Evolutionary conservation across 2,888 invertebrate genomes (phyloP).

Genomic region (Hesperia comma): DNA sequence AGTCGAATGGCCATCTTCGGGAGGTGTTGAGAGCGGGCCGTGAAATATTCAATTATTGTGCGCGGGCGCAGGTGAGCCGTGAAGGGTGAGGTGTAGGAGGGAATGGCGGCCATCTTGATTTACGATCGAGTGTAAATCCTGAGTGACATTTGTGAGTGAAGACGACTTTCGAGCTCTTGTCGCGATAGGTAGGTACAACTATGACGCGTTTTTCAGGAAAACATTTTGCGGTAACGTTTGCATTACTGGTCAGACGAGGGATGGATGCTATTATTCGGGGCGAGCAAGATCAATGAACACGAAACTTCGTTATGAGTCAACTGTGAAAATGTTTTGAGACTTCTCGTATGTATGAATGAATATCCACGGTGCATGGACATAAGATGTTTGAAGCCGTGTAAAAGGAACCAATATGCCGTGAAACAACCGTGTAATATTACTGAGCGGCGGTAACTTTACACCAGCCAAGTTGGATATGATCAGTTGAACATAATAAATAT

Average conservation of each 20-base stretch:
- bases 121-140: slow-evolving; percentile 80
- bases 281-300: slow-evolving; percentile 52
- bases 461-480: slow-evolving; percentile 28
- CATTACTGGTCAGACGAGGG: slow-evolving; percentile 51
- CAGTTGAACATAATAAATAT: slow-evolving; percentile 4
- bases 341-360: slow-evolving; percentile 1
- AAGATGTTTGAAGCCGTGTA: slow-evolving; percentile 18
- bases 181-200: slow-evolving; percentile 56
- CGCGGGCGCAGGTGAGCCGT: slow-evolving; percentile 73
- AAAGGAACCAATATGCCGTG: slow-evolving; percentile 31
- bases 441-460: slow-evolving; percentile 31
- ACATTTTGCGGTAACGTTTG: slow-evolving; percentile 56
- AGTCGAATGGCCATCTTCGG: slow-evolving; percentile 63
- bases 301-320: slow-evolving; percentile 11
- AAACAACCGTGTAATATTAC: slow-evolving; percentile 32
- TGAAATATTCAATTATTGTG: slow-evolving; percentile 83
- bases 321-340: background rate
- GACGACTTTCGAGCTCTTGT: slow-evolving; percentile 59
- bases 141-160: slow-evolving; percentile 79
- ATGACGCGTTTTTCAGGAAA: slow-evolving; percentile 71
- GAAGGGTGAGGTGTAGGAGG: slow-evolving; percentile 52
- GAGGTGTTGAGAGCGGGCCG: slow-evolving; percentile 81
- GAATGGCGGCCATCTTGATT: slow-evolving; percentile 80
- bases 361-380: slow-evolving; percentile 1
- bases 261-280: slow-evolving; percentile 33